A percentile compares a stretch with the other conserved stretches of the same genome.
These are phyloP conservation scores for Pocillopora damicornis DNA, from an alignment of 64 coral and sea anemone species.

Conservation along the genomic window DNA sequence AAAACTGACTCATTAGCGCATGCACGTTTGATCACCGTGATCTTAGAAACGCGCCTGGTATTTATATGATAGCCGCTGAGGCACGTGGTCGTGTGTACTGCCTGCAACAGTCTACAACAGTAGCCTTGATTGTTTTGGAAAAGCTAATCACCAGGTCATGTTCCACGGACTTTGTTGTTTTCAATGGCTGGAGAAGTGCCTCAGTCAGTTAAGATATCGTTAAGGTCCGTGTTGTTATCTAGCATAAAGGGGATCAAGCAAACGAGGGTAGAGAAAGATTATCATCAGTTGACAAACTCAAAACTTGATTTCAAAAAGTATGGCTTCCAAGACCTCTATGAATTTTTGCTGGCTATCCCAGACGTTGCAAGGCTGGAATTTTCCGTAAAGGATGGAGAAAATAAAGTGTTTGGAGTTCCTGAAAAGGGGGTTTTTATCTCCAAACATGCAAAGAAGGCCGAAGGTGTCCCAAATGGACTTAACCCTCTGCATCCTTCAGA, in stretches of 20 bases:
- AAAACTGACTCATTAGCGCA: too few species aligned
- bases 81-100: not conserved
- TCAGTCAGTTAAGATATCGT: constrained; percentile 11
- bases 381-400: constrained; percentile 71
- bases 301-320: constrained; percentile 49
- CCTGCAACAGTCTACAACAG: too few species aligned
- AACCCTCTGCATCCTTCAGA: constrained; percentile 41
- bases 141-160: not conserved
- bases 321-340: constrained; percentile 67
- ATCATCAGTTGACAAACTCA: constrained; percentile 11
- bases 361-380: constrained; percentile 77
- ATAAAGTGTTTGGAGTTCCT: constrained; percentile 62
- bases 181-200: constrained; percentile 69
- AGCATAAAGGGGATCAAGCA: constrained; percentile 49
- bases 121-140: not conserved
- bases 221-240: constrained; percentile 66
- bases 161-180: not conserved
- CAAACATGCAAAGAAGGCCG: constrained; percentile 55
- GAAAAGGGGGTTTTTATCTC: constrained; percentile 49
- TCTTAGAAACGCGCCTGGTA: not conserved
- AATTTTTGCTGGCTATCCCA: constrained; percentile 68
- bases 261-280: constrained; percentile 39
- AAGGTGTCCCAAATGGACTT: not conserved
- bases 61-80: not conserved
- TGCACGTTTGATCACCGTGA: too few species aligned